phyloP scores from a whole-genome alignment of 2,797 vertebrate species.

The Micromesistius poutassou region DNA sequence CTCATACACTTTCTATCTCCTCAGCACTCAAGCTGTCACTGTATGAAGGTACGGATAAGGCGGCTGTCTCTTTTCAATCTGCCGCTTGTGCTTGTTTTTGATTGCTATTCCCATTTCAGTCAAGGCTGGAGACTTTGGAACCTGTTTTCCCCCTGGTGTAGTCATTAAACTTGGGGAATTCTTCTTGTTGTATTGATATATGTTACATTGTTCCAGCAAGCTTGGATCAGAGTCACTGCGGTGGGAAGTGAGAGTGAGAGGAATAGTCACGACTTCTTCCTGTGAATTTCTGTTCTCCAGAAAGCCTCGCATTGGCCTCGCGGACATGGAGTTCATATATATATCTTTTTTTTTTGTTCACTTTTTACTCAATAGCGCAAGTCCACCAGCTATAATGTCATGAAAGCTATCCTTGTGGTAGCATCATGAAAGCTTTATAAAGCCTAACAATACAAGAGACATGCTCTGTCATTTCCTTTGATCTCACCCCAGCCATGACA shows the following conservation, averaged over 20 bases:
- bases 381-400: conserved; percentile 24
- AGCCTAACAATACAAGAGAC: conserved; percentile 51
- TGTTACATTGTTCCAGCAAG: conserved; percentile 9
- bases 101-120: conserved; percentile 41
- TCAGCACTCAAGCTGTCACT: conserved; percentile 50
- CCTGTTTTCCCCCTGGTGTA: conserved; percentile 26
- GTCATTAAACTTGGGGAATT: conserved; percentile 36
- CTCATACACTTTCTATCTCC: conserved; percentile 47
- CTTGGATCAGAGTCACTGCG: neutral
- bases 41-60: conserved; percentile 34
- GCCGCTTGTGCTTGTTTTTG: conserved; percentile 39
- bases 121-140: conserved; percentile 21
- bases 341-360: conserved; percentile 26
- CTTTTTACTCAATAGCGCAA: conserved; percentile 27
- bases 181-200: conserved; percentile 23
- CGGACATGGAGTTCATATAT: conserved; percentile 19
- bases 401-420: conserved; percentile 37
- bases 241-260: neutral
- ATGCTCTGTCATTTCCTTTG: conserved; percentile 54
- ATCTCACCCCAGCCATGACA: conserved; percentile 56
- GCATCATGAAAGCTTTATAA: conserved; percentile 54
- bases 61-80: conserved; percentile 41
- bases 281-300: neutral
- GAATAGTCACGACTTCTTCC: neutral
- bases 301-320: neutral